Conservation (phyloP, 1,140 invertebrate genomes). For the Berghia stephanieae region DNA sequence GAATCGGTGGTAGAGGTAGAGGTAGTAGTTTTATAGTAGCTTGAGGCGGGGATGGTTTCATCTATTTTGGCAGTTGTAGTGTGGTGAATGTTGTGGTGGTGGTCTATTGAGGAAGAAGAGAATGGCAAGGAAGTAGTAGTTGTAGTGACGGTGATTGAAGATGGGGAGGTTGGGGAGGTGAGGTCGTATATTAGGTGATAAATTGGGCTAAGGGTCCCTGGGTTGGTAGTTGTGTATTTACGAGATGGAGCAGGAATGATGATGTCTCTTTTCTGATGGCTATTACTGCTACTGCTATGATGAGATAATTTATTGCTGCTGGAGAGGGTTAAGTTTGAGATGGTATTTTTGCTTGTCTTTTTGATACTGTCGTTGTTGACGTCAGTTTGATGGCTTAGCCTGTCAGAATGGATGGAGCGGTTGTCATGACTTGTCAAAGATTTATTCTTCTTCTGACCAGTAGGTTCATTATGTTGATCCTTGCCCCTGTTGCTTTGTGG, state of each 20-base stretch:
- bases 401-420: too few relatives aligned
- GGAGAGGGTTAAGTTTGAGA: not conserved
- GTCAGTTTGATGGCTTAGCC: not conserved
- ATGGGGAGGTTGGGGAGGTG: not conserved
- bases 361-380: not conserved
- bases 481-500: too few relatives aligned
- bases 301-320: not conserved
- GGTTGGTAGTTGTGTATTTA: conserved; percentile 2
- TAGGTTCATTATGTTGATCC: too few relatives aligned
- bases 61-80: not conserved
- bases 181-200: conserved; percentile 14
- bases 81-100: not conserved
- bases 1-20: not conserved
- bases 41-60: not conserved
- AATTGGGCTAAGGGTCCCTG: not conserved
- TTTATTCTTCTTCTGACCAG: too few relatives aligned
- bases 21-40: not conserved
- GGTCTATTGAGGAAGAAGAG: not conserved
- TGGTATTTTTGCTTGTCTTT: not conserved
- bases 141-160: not conserved
- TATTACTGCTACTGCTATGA: not conserved
- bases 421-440: too few relatives aligned
- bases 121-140: not conserved
- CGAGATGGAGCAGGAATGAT: not conserved
- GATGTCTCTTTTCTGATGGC: not conserved